Conservation (phyloP, 2,113 vertebrate genomes). For the Gambusia affinis region DNA sequence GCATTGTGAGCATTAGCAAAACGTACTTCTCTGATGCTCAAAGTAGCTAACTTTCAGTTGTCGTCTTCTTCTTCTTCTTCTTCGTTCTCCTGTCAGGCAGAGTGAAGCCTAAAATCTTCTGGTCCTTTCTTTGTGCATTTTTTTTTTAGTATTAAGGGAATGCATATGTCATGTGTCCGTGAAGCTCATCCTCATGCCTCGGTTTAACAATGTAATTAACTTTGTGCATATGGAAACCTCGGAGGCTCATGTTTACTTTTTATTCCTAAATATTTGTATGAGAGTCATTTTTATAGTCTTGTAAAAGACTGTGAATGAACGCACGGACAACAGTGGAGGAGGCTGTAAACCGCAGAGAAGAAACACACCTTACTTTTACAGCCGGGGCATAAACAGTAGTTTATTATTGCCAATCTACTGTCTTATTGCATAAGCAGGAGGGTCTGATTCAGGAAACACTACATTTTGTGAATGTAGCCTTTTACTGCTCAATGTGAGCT, state of each 20-base stretch:
- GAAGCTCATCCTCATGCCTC: conserved; percentile 10
- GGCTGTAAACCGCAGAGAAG: conserved; percentile 60
- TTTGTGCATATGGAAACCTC: conserved; percentile 40
- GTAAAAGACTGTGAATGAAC: conserved; percentile 64
- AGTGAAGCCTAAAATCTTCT: no score
- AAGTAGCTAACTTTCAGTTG: no score
- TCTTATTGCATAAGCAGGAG: conserved; percentile 69
- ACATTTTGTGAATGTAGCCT: conserved; percentile 34
- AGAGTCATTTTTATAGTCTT: conserved; percentile 70
- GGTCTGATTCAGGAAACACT: conserved; percentile 32
- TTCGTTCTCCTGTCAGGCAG: no score
- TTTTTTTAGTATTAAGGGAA: no score
- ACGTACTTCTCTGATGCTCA: no score
- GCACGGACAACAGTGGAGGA: conserved; percentile 48
- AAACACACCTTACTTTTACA: conserved; percentile 82
- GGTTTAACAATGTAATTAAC: conserved; percentile 52
- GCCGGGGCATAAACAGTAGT: conserved; percentile 81
- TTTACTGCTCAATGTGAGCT: conserved; percentile 44
- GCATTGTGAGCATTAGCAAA: no score
- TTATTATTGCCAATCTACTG: conserved; percentile 75
- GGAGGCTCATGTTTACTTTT: conserved; percentile 71
- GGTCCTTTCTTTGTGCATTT: no score
- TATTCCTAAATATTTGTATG: conserved; percentile 77
- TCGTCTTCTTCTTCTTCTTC: neutral
- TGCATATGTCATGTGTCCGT: neutral